A percentile compares a stretch with the other conserved stretches of the same genome.
Evolutionary conservation across 2,888 invertebrate genomes (phyloP).

Genomic region (Metalampra italica): DNA sequence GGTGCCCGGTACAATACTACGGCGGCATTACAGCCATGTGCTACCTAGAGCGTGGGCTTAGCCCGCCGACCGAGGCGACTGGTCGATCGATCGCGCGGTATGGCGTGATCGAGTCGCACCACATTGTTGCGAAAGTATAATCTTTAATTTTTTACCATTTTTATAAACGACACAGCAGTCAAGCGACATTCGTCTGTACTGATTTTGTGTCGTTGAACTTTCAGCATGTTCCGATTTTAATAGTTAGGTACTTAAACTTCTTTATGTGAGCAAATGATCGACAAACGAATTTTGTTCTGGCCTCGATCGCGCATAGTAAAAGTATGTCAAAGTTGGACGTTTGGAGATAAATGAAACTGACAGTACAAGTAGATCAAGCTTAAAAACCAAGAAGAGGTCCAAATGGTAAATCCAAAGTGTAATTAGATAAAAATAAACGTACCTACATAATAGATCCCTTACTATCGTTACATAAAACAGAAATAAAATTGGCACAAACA

Average conservation of each 20-base stretch:
- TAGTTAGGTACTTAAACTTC: not conserved
- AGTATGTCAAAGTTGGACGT: conserved; percentile 8
- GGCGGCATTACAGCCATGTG: conserved; percentile 25
- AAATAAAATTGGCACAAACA: not conserved
- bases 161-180: not conserved
- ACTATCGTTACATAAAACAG: too few species aligned
- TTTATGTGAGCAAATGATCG: not conserved
- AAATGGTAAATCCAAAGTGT: too few species aligned
- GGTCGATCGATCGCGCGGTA: conserved; percentile 53
- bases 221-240: not conserved
- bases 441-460: too few species aligned
- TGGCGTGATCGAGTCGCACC: conserved; percentile 67
- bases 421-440: too few species aligned
- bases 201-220: not conserved
- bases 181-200: not conserved
- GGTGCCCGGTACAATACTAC: conserved; percentile 17
- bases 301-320: conserved; percentile 1
- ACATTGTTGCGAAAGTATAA: conserved; percentile 57
- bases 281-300: not conserved
- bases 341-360: conserved; percentile 1
- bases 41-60: not conserved
- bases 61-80: not conserved
- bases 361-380: not conserved
- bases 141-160: conserved; percentile 7
- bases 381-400: not conserved